Evolutionary conservation across 2,113 vertebrate species (phyloP).

Genomic region (Burhinus bistriatus): DNA sequence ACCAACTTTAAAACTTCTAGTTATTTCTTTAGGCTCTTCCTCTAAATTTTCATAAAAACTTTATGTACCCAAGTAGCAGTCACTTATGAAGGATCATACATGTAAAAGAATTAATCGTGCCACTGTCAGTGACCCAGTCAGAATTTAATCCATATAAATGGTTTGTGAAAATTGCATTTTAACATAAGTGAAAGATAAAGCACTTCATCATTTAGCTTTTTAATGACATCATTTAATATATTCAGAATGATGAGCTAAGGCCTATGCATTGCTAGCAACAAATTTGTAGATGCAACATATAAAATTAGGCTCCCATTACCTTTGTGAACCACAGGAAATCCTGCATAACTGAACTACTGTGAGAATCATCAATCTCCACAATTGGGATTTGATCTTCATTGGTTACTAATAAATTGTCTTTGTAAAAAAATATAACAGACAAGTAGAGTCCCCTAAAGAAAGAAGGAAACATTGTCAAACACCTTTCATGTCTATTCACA

Average conservation of each 20-base stretch:
- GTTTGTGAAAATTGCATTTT: background rate
- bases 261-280: background rate
- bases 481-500: background rate
- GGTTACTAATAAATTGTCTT: slow-evolving; percentile 93
- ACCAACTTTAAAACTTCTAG: background rate
- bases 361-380: slow-evolving; percentile 96
- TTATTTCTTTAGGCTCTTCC: background rate
- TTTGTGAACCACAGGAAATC: slow-evolving; percentile 99
- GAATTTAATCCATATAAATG: background rate
- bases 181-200: background rate
- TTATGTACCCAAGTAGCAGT: background rate
- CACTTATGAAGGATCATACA: background rate
- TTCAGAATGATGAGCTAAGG: background rate
- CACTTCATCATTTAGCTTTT: background rate
- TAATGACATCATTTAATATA: background rate
- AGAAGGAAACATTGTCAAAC: slow-evolving; percentile 52
- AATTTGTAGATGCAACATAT: background rate
- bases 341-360: slow-evolving; percentile 90
- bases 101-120: background rate
- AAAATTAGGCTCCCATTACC: slow-evolving; percentile 75
- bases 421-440: slow-evolving; percentile 92
- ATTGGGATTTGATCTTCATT: slow-evolving; percentile 98
- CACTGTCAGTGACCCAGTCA: background rate
- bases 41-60: background rate
- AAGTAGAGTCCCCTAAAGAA: slow-evolving; percentile 91